phyloP scores from a whole-genome alignment of 2,797 vertebrate genomes.

The Gymnoscopelus braueri region DNA sequence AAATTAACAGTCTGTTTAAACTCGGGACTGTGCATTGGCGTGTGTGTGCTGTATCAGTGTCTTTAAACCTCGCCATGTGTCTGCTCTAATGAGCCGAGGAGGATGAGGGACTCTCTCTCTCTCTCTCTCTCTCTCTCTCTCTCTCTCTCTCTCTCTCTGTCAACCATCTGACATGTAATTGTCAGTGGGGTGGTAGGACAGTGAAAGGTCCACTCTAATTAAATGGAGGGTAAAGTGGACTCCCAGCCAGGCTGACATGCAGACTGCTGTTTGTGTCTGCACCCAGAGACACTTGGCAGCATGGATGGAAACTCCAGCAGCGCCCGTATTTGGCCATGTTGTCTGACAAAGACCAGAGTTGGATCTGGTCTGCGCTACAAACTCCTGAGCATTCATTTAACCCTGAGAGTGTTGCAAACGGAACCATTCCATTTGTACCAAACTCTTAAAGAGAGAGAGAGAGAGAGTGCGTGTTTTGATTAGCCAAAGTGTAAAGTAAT shows the following conservation, averaged over 20 bases:
- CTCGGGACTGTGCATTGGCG: neutral
- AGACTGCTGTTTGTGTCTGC: conserved; percentile 76
- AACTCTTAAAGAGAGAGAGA: too few species aligned
- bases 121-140: neutral
- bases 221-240: conserved; percentile 53
- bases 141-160: neutral
- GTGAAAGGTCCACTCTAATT: conserved; percentile 70
- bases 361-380: neutral
- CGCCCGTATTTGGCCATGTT: conserved; percentile 76
- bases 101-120: conserved; percentile 6
- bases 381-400: too few species aligned
- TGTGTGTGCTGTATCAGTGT: neutral
- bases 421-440: too few species aligned
- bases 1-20: too few species aligned
- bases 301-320: conserved; percentile 48
- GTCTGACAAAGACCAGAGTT: conserved; percentile 49
- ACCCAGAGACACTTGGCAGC: conserved; percentile 70
- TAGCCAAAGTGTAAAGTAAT: too few species aligned
- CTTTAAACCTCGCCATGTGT: neutral
- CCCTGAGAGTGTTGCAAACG: too few species aligned
- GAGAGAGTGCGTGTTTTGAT: too few species aligned
- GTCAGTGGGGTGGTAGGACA: conserved; percentile 45
- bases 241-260: conserved; percentile 44
- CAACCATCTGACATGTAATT: conserved; percentile 44
- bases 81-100: conserved; percentile 5